These are phyloP conservation scores for Sebastes umbrosus DNA, from an alignment of 2,797 vertebrate species.

Conservation along the genomic window DNA sequence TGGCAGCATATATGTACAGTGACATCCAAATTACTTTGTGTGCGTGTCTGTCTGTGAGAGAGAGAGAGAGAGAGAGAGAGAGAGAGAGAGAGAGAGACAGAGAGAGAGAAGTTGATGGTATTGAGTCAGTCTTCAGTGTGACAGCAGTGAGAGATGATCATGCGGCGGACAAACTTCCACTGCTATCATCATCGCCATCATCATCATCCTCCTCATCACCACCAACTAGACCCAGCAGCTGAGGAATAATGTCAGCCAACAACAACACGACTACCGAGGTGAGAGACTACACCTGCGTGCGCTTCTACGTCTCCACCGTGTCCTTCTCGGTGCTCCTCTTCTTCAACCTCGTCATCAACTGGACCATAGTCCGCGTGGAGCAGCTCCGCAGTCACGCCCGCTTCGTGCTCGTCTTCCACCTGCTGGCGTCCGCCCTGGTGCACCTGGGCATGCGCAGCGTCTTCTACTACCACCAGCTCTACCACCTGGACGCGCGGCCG, in stretches of 20 bases:
- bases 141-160: constrained; percentile 48
- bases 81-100: not conserved
- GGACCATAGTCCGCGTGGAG: constrained; percentile 75
- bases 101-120: not conserved
- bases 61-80: too few relatives aligned
- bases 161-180: constrained; percentile 20
- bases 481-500: constrained; percentile 42
- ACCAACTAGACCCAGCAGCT: constrained; percentile 2
- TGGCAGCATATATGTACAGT: not conserved
- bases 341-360: constrained; percentile 84
- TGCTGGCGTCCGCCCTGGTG: constrained; percentile 78
- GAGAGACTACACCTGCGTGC: constrained; percentile 61
- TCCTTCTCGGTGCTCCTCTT: constrained; percentile 78
- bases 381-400: constrained; percentile 76
- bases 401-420: constrained; percentile 82
- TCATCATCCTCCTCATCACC: not conserved
- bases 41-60: not conserved
- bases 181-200: not conserved
- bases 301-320: constrained; percentile 76
- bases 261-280: not conserved
- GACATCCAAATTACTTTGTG: not conserved
- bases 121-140: constrained; percentile 34
- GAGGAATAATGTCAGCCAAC: constrained; percentile 52
- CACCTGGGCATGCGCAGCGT: constrained; percentile 75
- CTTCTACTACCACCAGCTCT: constrained; percentile 80